Evolutionary conservation across 2,888 invertebrate genomes (phyloP).

Genomic region (Spodoptera exigua): DNA sequence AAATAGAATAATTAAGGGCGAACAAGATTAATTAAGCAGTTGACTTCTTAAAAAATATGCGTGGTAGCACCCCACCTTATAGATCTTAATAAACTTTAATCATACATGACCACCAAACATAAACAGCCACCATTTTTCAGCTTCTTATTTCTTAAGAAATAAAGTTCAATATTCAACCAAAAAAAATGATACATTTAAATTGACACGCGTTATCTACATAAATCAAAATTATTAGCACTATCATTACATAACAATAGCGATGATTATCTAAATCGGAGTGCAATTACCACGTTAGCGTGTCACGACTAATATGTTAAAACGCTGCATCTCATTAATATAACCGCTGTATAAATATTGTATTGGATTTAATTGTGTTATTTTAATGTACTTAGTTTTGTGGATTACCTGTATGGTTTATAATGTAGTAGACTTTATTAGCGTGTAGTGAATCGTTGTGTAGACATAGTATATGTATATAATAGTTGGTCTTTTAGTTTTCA

Average conservation of each 20-base stretch:
- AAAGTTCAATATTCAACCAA: background rate
- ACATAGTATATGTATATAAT: too few relatives aligned
- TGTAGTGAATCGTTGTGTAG: too few relatives aligned
- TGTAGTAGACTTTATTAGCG: background rate
- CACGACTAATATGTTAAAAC: slow-evolving; percentile 53
- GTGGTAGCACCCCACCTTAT: too few relatives aligned
- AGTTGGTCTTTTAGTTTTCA: too few relatives aligned
- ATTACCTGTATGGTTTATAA: too few relatives aligned
- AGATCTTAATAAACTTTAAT: too few relatives aligned
- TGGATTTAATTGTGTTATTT: slow-evolving; percentile 31
- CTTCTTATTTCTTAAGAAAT: too few relatives aligned
- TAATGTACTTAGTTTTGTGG: slow-evolving; percentile 1
- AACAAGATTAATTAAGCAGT: too few relatives aligned
- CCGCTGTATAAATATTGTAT: slow-evolving; percentile 43
- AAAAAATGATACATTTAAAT: slow-evolving; percentile 13
- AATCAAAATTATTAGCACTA: slow-evolving; percentile 41
- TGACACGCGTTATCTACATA: slow-evolving; percentile 26
- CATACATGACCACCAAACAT: too few relatives aligned
- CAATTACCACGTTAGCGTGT: slow-evolving; percentile 55
- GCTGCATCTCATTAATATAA: slow-evolving; percentile 50
- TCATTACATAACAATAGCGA: slow-evolving; percentile 44
- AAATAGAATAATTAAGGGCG: too few relatives aligned
- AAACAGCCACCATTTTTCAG: too few relatives aligned
- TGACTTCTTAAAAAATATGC: too few relatives aligned
- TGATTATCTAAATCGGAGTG: slow-evolving; percentile 54